Base-by-base conservation (phyloP, 2,113 vertebrate genomes). In the Heptranchias perlo region DNA sequence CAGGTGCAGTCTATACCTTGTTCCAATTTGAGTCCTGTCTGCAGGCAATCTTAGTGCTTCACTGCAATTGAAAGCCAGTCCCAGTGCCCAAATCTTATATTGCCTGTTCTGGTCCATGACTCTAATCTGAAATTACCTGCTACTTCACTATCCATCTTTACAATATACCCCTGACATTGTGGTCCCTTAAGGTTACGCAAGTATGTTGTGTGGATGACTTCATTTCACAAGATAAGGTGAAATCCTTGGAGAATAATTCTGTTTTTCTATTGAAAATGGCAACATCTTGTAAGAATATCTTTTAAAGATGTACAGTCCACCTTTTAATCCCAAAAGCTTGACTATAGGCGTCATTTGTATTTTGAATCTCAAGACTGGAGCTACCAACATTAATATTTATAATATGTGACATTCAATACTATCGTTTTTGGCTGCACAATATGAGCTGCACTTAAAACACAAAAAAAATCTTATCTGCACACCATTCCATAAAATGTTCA, bases 1-100 rank as follows among this genome's bases (percentile, higher is more conserved):
- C 47, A 73, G 94, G 44, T 35, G 64, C 64, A 73, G 47, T 49
- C 64, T 69, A 18, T 69, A 73, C 65, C 65, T 69, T 49, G 94
- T 73, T 69, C 62, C 94, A 95, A 95, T 69, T 95, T 69, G 94
- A 95, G 94, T 73, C 94, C 44, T 95, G 94, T 95, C 94, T 73
- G 65, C 64, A 31, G 94, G 94, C 64, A 95, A 69, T 95, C 44
- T 67, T 39, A 49, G 64, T 95, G 16, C 65, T 95, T 69, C 64
- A 31, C 44, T 95, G 44, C 94, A 67, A 35, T 69, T 95, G 65
- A 95, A 95, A 95, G 64, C 47, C 94, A 95, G 64, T 69, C 65
- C 47, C 64, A 95, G 11, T 95, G 64, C 65, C 94, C 65, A 95
- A 73, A 69, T 95, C 64, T 73, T 13, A 69, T 69, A 35, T 16